A percentile compares a stretch with the other conserved stretches of the same genome.
Evolutionary conservation across 2,797 vertebrate genomes (phyloP).

Genomic region (Sparus aurata): DNA sequence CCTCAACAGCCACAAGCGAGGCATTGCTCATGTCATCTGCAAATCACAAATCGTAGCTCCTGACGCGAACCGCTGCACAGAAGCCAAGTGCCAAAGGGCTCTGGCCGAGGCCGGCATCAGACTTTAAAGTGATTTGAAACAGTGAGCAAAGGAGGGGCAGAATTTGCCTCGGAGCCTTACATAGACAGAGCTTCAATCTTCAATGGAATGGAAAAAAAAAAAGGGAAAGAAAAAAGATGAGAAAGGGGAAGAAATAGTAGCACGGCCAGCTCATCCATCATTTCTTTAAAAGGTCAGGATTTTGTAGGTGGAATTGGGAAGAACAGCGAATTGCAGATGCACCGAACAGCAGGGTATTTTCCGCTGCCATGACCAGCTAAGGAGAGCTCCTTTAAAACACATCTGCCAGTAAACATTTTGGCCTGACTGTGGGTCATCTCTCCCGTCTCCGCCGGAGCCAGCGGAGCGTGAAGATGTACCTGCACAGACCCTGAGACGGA

Average conservation of each 20-base stretch:
- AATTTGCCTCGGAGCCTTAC: constrained; percentile 92
- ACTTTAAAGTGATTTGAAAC: constrained; percentile 95
- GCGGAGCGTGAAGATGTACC: constrained; percentile 91
- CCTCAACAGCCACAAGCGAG: constrained; percentile 89
- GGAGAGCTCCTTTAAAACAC: constrained; percentile 96
- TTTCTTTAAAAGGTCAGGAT: constrained; percentile 98
- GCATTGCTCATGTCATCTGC: constrained; percentile 95
- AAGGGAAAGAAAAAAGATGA: constrained; percentile 67
- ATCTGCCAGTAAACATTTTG: constrained; percentile 99
- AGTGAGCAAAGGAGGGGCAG: constrained; percentile 92
- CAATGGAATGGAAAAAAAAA: constrained; percentile 83
- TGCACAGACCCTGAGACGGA: constrained; percentile 87
- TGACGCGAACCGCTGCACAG: constrained; percentile 94
- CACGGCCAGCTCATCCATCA: constrained; percentile 92
- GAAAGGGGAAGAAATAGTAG: constrained; percentile 70
- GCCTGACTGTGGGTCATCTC: constrained; percentile 94
- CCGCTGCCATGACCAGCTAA: constrained; percentile 98
- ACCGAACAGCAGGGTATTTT: constrained; percentile 98
- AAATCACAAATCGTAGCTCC: constrained; percentile 95
- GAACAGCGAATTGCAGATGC: constrained; percentile 93
- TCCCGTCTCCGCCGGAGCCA: constrained; percentile 88
- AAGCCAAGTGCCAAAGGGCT: constrained; percentile 93
- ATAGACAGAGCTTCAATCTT: constrained; percentile 92
- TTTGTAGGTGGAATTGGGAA: constrained; percentile 94
- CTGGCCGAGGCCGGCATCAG: constrained; percentile 89